Conservation (phyloP, 2,888 invertebrate species). For the Ditula angustiorana region DNA sequence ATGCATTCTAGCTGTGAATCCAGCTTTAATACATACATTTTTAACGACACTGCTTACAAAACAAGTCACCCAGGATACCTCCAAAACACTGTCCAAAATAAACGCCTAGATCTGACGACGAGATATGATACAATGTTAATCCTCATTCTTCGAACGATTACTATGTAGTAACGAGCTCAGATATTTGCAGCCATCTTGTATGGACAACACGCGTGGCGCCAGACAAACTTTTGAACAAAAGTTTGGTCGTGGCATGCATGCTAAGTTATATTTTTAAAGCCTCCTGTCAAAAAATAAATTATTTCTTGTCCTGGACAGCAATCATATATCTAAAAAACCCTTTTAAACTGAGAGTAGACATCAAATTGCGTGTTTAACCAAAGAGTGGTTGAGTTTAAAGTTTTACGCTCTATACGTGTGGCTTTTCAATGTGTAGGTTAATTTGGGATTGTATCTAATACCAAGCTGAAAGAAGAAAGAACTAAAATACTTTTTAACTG, state of each 20-base stretch:
- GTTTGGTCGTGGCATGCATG: slow-evolving; percentile 51
- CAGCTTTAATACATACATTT: no score
- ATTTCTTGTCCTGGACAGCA: not conserved
- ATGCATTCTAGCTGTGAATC: no score
- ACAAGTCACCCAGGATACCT: not conserved
- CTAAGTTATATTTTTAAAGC: slow-evolving; percentile 38
- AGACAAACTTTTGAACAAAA: slow-evolving; percentile 57
- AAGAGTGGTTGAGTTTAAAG: no score
- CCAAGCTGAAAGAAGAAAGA: no score
- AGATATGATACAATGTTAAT: slow-evolving; percentile 29
- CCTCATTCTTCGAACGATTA: not conserved
- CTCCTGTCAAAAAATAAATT: not conserved
- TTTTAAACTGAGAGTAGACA: no score
- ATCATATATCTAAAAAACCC: no score
- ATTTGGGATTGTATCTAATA: no score
- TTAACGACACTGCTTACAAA: no score
- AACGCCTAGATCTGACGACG: slow-evolving; percentile 19
- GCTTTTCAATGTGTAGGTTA: no score
- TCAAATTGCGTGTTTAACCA: no score
- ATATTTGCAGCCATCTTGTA: slow-evolving; percentile 42
- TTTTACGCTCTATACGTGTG: no score
- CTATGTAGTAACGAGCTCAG: not conserved
- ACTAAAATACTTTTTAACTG: no score
- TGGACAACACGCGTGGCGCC: slow-evolving; percentile 55
- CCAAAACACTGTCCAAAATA: slow-evolving; percentile 20